Conservation (phyloP, 2,888 invertebrate species). For the Toxonevra muliebris region DNA sequence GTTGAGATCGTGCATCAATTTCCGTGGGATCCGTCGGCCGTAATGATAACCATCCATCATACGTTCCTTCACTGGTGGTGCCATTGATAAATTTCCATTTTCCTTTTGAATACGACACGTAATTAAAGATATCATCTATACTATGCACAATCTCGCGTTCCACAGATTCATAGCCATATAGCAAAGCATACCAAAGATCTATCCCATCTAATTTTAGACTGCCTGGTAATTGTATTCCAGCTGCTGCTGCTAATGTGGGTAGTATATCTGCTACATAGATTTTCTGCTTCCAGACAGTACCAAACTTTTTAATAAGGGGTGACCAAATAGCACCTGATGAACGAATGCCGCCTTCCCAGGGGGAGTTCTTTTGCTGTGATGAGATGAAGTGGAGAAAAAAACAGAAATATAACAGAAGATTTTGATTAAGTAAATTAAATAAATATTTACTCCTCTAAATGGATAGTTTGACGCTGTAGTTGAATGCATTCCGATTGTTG, state of each 20-base stretch:
- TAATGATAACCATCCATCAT: slow-evolving; percentile 48
- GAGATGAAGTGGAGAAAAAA: not conserved
- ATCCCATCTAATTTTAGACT: slow-evolving; percentile 70
- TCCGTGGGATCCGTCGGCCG: slow-evolving; percentile 28
- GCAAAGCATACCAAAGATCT: slow-evolving; percentile 75
- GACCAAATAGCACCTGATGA: slow-evolving; percentile 82
- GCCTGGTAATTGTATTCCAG: slow-evolving; percentile 45
- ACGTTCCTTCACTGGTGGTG: slow-evolving; percentile 49
- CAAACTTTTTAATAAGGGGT: slow-evolving; percentile 67
- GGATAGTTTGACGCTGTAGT: slow-evolving; percentile 85
- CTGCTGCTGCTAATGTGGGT: slow-evolving; percentile 72
- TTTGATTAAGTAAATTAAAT: not conserved
- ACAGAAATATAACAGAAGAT: not conserved
- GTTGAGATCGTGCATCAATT: slow-evolving; percentile 44
- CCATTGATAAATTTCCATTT: slow-evolving; percentile 60
- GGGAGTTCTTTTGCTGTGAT: slow-evolving; percentile 74
- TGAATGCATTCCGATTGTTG: slow-evolving; percentile 73
- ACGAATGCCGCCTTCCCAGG: slow-evolving; percentile 87
- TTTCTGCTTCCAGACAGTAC: slow-evolving; percentile 72
- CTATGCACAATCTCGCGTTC: slow-evolving; percentile 76
- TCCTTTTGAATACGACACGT: slow-evolving; percentile 50
- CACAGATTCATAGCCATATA: slow-evolving; percentile 61
- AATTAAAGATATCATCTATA: slow-evolving; percentile 71
- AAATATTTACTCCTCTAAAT: slow-evolving; percentile 72
- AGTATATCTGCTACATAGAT: slow-evolving; percentile 86